These are phyloP conservation scores for Dipodomys merriami DNA, from an alignment of 2,113 vertebrate genomes.

Conservation along the genomic window DNA sequence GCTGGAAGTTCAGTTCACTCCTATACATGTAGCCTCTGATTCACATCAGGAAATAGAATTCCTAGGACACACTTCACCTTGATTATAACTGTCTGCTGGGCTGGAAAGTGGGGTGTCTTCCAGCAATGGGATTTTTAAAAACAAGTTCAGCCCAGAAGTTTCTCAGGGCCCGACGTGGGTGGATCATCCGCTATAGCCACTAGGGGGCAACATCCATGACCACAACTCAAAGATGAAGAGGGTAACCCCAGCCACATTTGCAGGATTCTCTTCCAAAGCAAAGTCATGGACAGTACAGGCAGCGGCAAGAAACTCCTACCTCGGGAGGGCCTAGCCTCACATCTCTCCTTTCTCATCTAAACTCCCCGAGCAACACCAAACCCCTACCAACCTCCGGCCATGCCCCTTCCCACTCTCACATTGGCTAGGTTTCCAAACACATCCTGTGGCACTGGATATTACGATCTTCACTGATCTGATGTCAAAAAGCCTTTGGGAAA, in stretches of 20 bases:
- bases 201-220: background rate
- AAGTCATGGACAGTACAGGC: background rate
- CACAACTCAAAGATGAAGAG: accelerated
- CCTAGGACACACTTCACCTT: background rate
- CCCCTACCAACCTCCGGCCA: background rate
- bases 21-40: background rate
- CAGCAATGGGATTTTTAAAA: background rate
- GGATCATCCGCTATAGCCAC: background rate
- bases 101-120: background rate
- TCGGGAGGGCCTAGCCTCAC: background rate
- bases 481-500: background rate
- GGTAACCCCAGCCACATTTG: background rate
- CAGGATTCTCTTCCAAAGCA: background rate
- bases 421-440: background rate
- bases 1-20: background rate
- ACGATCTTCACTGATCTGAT: background rate
- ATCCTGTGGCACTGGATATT: too few species aligned
- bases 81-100: background rate
- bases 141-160: background rate
- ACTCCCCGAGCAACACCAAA: background rate
- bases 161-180: background rate
- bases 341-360: background rate
- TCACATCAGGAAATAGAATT: background rate
- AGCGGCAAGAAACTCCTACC: background rate
- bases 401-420: background rate